Conservation (phyloP, 2,888 invertebrate species). For the Scelioninae gen. 1 region DNA sequence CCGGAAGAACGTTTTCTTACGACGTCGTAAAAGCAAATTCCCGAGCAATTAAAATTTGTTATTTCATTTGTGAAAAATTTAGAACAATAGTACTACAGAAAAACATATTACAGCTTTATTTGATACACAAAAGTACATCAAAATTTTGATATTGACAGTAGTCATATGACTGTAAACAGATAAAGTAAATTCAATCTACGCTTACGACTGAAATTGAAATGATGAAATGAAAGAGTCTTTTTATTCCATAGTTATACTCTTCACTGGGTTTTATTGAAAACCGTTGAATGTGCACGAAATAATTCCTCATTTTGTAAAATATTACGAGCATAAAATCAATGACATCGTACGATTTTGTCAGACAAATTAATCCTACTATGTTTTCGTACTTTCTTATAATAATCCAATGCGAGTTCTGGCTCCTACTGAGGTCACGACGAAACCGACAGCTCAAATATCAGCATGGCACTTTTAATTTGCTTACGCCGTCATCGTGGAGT, state of each 20-base stretch:
- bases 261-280: no score
- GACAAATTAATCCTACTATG: constrained; percentile 38
- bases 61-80: not conserved
- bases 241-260: no score
- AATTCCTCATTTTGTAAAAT: constrained; percentile 19
- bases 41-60: constrained; percentile 13
- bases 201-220: constrained; percentile 4
- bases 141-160: constrained; percentile 24
- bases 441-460: constrained; percentile 26
- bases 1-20: not conserved
- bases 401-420: constrained; percentile 5
- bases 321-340: constrained; percentile 30
- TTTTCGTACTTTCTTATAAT: constrained; percentile 36
- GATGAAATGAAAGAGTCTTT: no score
- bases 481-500: not conserved
- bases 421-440: constrained; percentile 31
- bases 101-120: not conserved
- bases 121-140: not conserved
- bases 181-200: constrained; percentile 23
- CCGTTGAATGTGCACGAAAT: no score
- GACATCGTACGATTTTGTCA: constrained; percentile 22
- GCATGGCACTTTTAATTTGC: constrained; percentile 41
- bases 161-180: not conserved
- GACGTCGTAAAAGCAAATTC: constrained; percentile 3
- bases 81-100: not conserved